Percentiles rank a stretch among this genome's conserved stretches.
These are phyloP conservation scores for Ennomos erosarius DNA, from an alignment of 2,888 invertebrate species.

Conservation along the genomic window DNA sequence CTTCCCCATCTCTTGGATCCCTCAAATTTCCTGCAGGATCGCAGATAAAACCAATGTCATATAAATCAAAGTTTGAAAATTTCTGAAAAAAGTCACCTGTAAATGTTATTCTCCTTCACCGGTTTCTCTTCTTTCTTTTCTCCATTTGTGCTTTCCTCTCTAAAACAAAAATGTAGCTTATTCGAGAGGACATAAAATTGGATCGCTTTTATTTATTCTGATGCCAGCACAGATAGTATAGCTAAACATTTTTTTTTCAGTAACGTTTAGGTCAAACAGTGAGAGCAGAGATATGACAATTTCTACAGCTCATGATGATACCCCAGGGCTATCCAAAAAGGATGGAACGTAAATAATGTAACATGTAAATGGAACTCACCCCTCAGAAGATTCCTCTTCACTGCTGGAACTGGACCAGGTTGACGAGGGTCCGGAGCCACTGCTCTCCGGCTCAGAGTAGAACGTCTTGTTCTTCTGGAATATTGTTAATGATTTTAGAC, in stretches of 20 bases:
- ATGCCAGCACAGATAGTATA: no score
- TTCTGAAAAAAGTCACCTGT: conserved; percentile 50
- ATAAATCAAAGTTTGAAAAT: no score
- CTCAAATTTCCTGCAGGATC: no score
- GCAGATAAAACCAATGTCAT: no score
- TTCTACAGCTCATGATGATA: no score
- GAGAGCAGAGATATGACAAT: no score
- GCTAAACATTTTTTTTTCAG: no score
- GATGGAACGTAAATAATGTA: neutral
- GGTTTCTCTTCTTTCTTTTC: conserved; percentile 59
- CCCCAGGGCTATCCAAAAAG: no score
- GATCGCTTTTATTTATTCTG: no score
- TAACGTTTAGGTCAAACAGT: no score
- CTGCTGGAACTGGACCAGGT: conserved; percentile 59
- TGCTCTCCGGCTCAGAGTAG: conserved; percentile 85
- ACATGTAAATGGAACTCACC: conserved; percentile 54
- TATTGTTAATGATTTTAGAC: neutral
- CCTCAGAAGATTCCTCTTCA: conserved; percentile 76
- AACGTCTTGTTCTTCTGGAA: conserved; percentile 86
- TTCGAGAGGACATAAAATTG: neutral
- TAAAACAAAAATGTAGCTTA: conserved; percentile 35
- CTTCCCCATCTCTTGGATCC: no score
- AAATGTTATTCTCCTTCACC: conserved; percentile 59
- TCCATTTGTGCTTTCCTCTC: conserved; percentile 61
- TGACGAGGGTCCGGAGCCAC: conserved; percentile 64